Evolutionary conservation across 92 coral and sea anemone genomes (phyloP).

Genomic region (Epizoanthus fatuus): DNA sequence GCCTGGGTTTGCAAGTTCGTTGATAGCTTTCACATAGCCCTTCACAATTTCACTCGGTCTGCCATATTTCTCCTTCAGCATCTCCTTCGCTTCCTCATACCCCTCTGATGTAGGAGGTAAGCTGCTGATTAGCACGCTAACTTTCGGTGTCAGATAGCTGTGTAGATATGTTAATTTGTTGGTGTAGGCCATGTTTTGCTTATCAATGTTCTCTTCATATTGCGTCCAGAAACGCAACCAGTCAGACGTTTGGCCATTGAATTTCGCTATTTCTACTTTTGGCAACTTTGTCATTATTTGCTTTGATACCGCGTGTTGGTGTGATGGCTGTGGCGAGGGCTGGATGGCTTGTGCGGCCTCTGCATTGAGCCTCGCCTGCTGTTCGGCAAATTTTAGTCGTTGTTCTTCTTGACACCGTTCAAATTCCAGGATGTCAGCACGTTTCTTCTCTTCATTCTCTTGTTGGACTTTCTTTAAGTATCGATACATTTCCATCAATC

Average conservation of each 20-base stretch:
- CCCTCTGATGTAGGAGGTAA: slow-evolving; percentile 66
- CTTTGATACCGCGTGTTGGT: not conserved
- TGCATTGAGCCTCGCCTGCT: not conserved
- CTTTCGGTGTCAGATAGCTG: slow-evolving; percentile 6
- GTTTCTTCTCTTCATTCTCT: not conserved
- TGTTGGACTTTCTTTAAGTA: not conserved
- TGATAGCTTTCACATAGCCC: not conserved
- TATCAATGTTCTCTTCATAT: slow-evolving; percentile 19
- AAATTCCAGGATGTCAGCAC: not conserved
- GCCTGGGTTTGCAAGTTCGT: not conserved
- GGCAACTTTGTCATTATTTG: not conserved
- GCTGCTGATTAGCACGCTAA: slow-evolving; percentile 3
- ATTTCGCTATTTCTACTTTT: slow-evolving; percentile 21
- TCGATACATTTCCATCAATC: not conserved
- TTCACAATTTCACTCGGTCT: slow-evolving; percentile 17
- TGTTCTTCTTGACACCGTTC: slow-evolving; percentile 9
- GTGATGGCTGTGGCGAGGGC: not conserved
- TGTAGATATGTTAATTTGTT: slow-evolving; percentile 12
- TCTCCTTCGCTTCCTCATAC: slow-evolving; percentile 56
- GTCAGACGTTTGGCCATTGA: slow-evolving; percentile 32
- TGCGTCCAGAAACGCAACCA: slow-evolving; percentile 35
- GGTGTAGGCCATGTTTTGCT: not conserved
- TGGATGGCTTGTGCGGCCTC: slow-evolving; percentile 13
- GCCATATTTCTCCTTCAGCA: slow-evolving; percentile 56
- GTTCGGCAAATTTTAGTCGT: not conserved